These are phyloP conservation scores for Sipha maydis DNA, from an alignment of 2,888 invertebrate species.

Conservation along the genomic window DNA sequence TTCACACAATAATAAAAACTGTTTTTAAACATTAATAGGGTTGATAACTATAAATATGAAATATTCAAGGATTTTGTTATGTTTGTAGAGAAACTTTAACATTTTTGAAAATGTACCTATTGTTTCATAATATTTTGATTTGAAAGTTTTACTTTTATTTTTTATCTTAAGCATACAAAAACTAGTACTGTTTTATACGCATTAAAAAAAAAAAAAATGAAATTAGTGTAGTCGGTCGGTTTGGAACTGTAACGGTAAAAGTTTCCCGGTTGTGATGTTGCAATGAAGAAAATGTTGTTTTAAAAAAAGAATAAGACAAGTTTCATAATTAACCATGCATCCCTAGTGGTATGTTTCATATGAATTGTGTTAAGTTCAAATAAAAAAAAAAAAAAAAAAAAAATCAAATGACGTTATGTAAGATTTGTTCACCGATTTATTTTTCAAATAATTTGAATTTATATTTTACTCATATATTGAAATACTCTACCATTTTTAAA, in stretches of 20 bases:
- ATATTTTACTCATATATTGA: background rate
- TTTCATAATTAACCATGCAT: slow-evolving; percentile 17
- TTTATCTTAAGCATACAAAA: background rate
- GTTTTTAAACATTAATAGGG: background rate
- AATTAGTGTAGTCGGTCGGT: background rate
- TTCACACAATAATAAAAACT: background rate
- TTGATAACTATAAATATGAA: slow-evolving; percentile 12
- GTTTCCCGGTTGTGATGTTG: background rate
- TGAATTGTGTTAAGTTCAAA: background rate
- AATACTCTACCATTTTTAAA: background rate
- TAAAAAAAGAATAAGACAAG: background rate
- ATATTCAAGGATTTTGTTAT: background rate
- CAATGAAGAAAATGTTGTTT: slow-evolving; percentile 15
- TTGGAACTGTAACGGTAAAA: background rate
- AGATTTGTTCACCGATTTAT: background rate
- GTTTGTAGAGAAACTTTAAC: slow-evolving; percentile 15
- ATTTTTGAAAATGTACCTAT: background rate
- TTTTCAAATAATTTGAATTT: background rate
- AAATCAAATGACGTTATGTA: background rate
- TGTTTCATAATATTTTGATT: slow-evolving; percentile 22
- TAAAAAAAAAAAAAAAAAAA: slow-evolving; percentile 12
- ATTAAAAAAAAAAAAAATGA: slow-evolving; percentile 6
- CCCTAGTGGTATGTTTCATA: slow-evolving; percentile 10
- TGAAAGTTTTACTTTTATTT: slow-evolving; percentile 16
- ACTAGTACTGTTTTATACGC: background rate